phyloP scores from a whole-genome alignment of 2,888 invertebrate genomes.

The Strigamia crassipes region DNA sequence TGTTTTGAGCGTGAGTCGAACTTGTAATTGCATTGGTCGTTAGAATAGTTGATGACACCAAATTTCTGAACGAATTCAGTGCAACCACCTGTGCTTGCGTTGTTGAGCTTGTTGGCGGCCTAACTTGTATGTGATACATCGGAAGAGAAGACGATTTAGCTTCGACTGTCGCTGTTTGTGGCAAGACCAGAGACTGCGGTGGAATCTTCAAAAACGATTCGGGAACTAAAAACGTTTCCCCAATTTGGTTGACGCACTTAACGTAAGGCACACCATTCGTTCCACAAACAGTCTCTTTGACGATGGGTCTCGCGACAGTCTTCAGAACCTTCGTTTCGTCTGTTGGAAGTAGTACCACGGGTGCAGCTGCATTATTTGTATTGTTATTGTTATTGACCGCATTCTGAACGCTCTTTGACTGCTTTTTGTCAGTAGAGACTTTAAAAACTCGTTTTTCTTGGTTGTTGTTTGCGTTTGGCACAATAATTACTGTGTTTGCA shows the following conservation, averaged over 20 bases:
- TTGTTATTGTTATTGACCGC: not conserved
- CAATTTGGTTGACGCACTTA: slow-evolving; percentile 45
- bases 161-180: not conserved
- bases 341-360: not conserved
- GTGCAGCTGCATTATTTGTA: not conserved
- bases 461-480: not conserved
- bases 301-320: not conserved
- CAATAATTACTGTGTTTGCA: not conserved
- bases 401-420: not conserved
- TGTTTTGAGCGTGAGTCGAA: slow-evolving; percentile 15
- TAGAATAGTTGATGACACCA: not conserved
- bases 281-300: not conserved
- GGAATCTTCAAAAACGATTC: slow-evolving; percentile 36
- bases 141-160: not conserved
- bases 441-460: not conserved
- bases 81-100: slow-evolving; percentile 36
- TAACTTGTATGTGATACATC: slow-evolving; percentile 19
- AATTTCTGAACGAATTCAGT: not conserved
- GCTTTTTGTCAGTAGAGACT: not conserved
- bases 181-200: not conserved
- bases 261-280: slow-evolving; percentile 45
- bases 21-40: not conserved
- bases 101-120: not conserved
- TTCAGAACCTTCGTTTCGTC: not conserved
- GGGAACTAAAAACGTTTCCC: slow-evolving; percentile 47